Conservation (phyloP, 2,797 vertebrate genomes). For the Cichlasoma orientale region DNA sequence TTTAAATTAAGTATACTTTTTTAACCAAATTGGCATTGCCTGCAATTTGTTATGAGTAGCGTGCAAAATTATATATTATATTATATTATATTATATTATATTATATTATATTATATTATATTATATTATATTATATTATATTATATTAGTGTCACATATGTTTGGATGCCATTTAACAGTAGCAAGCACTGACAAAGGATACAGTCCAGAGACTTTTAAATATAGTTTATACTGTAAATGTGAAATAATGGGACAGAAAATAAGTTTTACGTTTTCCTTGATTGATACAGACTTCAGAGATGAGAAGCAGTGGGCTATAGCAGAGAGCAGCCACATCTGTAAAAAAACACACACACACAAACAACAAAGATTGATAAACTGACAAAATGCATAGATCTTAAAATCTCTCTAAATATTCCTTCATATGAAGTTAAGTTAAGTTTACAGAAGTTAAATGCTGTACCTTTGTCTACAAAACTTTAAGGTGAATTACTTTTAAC, state of each 20-base stretch:
- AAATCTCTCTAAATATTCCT: background rate
- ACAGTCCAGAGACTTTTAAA: background rate
- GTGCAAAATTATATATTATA: too few species aligned
- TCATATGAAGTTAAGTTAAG: background rate
- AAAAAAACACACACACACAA: slow-evolving; percentile 42
- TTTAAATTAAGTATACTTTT: background rate
- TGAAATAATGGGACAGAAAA: background rate
- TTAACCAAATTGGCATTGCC: background rate
- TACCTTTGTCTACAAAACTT: background rate
- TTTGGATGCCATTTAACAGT: slow-evolving; percentile 3
- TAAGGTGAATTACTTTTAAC: background rate
- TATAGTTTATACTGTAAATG: too few species aligned
- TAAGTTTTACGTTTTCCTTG: background rate
- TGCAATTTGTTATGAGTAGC: background rate
- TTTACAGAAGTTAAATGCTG: background rate
- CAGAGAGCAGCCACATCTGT: slow-evolving; percentile 78
- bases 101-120: too few species aligned
- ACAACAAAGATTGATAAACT: background rate
- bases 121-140: too few species aligned
- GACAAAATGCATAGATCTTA: background rate
- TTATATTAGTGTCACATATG: too few species aligned
- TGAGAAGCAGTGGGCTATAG: slow-evolving; percentile 68
- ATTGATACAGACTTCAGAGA: slow-evolving; percentile 13
- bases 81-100: too few species aligned
- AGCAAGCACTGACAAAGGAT: background rate